These are phyloP conservation scores for Tachystola acroxantha DNA, from an alignment of 2,888 invertebrate genomes.

Conservation along the genomic window DNA sequence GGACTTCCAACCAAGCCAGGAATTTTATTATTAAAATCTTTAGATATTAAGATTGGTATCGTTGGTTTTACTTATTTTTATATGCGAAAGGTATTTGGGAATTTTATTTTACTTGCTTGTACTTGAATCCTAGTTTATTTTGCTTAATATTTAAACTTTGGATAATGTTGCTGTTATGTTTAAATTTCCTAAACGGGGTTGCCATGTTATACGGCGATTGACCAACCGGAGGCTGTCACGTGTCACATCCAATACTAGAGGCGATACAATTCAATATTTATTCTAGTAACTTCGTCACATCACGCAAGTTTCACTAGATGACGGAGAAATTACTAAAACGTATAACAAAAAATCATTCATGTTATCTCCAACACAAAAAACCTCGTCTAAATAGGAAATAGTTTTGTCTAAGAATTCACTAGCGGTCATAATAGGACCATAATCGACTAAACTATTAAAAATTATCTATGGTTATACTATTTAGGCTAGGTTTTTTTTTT, in stretches of 20 bases:
- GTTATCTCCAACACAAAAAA: slow-evolving; percentile 15
- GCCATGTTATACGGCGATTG: slow-evolving; percentile 18
- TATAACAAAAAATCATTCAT: slow-evolving; percentile 9
- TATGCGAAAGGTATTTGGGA: slow-evolving; percentile 16
- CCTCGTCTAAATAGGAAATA: slow-evolving; percentile 13
- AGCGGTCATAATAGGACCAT: slow-evolving; percentile 4
- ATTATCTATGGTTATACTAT: slow-evolving; percentile 6
- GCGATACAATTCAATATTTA: slow-evolving; percentile 15
- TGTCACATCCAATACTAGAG: slow-evolving; percentile 27
- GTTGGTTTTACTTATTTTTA: too few species aligned
- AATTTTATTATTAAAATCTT: too few species aligned
- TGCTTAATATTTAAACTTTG: slow-evolving; percentile 56
- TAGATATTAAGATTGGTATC: too few species aligned
- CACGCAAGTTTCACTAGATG: neutral
- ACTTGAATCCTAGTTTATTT: slow-evolving; percentile 57
- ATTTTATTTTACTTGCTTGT: slow-evolving; percentile 41
- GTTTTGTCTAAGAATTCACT: slow-evolving; percentile 3
- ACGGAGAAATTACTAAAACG: neutral
- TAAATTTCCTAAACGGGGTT: slow-evolving; percentile 21
- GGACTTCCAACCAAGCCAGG: too few species aligned
- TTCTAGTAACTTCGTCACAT: slow-evolving; percentile 6
- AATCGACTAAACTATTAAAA: slow-evolving; percentile 8
- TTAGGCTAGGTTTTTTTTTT: slow-evolving; percentile 16
- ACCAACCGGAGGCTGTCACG: slow-evolving; percentile 21
- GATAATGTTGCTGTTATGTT: slow-evolving; percentile 52